Evolutionary conservation across 2,113 vertebrate species (phyloP), one percentile per base, ranked within the genome.

Genomic region (Seriola rivoliana): DNA sequence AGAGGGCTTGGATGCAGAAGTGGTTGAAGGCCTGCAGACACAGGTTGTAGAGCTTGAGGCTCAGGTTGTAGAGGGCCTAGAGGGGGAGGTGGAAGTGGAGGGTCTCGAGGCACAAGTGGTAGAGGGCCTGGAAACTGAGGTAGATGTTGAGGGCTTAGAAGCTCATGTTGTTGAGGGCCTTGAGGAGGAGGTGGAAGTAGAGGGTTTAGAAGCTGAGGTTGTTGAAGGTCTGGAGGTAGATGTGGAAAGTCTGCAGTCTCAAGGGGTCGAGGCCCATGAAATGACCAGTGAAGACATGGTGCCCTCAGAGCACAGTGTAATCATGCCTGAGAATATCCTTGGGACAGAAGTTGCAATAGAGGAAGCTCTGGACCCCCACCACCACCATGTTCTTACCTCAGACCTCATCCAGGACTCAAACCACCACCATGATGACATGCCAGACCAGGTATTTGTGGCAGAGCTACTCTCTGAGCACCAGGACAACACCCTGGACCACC

Each of bases 361-460:
- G 87, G 97, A 98, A 88, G 96, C 96, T 48, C 88, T 99, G 80
- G 97, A 97, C 71, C 72, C 90, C 13, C 96, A 97, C 85, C 97
- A 98, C 19, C 96, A 98, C 87, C 97, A 98, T 25, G 97, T 98
- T 25, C 87, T 99, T 84, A 92, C 97, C 68, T 95, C 97, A 6
- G 97, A 97, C 85, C 95, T 99, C 64, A 95, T 95, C 38, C 94
- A 93, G 88, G 97, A 97, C 90, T 93, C 95, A 64, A 88, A 94
- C 72, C 92, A 97, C 89, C 96, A 97, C 59, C 97, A 92, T 1
- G 84, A 97, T 85, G 96, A 97, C 64, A 97, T 98, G 68, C 93
- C 97, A 1, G 98, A 99, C 82, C 97, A 99, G 93, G 97, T 99
- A 71, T 99, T 99, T 86, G 98, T 99, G 89, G 96, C 98, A 23